A percentile compares a stretch with the other conserved stretches of the same genome.
Conservation (phyloP, 2,113 vertebrate genomes). For the Prionailurus bengalensis region DNA sequence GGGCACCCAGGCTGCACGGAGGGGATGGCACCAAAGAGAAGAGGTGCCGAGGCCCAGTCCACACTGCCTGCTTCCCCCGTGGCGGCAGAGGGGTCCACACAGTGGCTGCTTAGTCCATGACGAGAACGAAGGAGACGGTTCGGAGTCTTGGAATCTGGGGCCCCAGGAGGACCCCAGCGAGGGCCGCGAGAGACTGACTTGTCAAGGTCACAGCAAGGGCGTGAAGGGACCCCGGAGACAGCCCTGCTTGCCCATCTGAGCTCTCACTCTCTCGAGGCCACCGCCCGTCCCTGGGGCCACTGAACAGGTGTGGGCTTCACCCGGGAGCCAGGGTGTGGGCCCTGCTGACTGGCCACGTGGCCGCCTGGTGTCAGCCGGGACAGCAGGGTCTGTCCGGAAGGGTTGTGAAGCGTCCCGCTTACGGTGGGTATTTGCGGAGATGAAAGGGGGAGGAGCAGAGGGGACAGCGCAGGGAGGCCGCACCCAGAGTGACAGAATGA, state of each 20-base stretch:
- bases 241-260: background rate
- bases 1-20: background rate
- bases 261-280: background rate
- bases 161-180: background rate
- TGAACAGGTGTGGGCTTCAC: too few species aligned
- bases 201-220: background rate
- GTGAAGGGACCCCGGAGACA: background rate
- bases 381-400: background rate
- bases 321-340: background rate
- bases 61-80: background rate
- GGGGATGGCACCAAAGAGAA: too few species aligned
- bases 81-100: background rate
- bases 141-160: background rate
- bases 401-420: background rate
- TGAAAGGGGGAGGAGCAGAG: background rate
- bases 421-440: background rate
- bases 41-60: background rate
- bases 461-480: accelerated
- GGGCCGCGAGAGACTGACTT: too few species aligned
- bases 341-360: background rate
- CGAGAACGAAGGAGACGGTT: background rate
- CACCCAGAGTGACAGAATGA: background rate
- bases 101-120: background rate
- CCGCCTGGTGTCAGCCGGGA: background rate
- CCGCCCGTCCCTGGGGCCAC: too few species aligned